phyloP scores from a whole-genome alignment of 2,888 invertebrate genomes.

The Aphrophora alni region DNA sequence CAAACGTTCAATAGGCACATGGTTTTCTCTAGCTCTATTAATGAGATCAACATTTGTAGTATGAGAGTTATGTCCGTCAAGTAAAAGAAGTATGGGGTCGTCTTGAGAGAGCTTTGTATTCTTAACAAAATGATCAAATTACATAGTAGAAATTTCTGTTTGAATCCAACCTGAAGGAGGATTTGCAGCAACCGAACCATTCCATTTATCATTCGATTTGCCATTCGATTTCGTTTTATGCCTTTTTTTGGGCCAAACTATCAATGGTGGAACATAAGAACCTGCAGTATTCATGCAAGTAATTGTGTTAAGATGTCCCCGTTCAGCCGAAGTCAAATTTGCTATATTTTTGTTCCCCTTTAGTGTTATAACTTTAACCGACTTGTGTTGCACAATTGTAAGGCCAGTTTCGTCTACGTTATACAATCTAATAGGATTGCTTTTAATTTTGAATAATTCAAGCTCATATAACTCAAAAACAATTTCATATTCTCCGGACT shows the following conservation, averaged over 20 bases:
- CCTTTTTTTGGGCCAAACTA: constrained; percentile 9
- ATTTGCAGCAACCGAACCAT: constrained; percentile 12
- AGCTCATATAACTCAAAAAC: background rate
- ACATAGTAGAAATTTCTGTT: constrained; percentile 3
- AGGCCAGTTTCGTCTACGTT: constrained; percentile 55
- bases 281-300: background rate
- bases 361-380: constrained; percentile 49
- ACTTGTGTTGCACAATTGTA: constrained; percentile 51
- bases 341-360: constrained; percentile 49
- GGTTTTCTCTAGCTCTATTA: constrained; percentile 19
- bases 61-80: constrained; percentile 10
- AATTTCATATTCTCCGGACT: background rate
- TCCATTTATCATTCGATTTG: constrained; percentile 22
- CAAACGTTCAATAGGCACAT: constrained; percentile 28
- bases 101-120: constrained; percentile 12
- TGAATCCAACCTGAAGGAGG: constrained; percentile 12
- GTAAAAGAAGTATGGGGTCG: constrained; percentile 18
- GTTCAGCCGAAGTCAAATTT: constrained; percentile 37
- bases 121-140: constrained; percentile 20
- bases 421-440: constrained; percentile 50
- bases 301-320: constrained; percentile 4
- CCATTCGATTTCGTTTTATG: constrained; percentile 17
- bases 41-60: constrained; percentile 9
- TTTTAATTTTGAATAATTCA: constrained; percentile 42
- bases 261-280: constrained; percentile 17